Evolutionary conservation across 2,113 vertebrate genomes (phyloP).

Genomic region (Acrocephalus arundinaceus): DNA sequence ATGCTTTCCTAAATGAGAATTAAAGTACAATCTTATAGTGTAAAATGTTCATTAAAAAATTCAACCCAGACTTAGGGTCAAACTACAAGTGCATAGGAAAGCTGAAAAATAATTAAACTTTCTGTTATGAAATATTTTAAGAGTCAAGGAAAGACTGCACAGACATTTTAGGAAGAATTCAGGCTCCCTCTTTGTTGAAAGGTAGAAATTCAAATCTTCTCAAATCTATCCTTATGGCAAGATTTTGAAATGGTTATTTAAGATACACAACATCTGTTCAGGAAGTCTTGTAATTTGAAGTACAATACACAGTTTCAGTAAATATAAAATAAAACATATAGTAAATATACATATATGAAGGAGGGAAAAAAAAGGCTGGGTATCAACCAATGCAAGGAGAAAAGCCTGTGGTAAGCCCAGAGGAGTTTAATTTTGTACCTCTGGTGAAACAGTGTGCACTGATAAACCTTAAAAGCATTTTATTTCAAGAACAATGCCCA

Average conservation of each 20-base stretch:
- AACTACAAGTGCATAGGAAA: neutral
- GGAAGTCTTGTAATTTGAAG: neutral
- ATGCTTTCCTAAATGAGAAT: neutral
- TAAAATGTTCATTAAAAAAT: neutral
- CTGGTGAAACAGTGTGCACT: fast-evolving
- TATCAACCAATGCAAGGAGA: neutral
- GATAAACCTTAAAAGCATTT: neutral
- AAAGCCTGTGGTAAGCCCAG: neutral
- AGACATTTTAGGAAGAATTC: neutral
- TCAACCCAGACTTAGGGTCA: fast-evolving
- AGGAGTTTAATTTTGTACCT: neutral
- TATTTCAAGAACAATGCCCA: neutral
- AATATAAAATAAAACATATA: neutral
- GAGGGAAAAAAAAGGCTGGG: neutral
- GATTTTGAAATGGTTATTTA: constrained; percentile 16
- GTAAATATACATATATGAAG: neutral
- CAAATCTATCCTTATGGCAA: neutral
- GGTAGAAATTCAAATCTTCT: neutral
- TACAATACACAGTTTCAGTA: neutral
- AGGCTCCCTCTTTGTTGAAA: neutral
- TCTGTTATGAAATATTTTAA: neutral
- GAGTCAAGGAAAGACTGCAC: neutral
- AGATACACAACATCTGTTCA: neutral
- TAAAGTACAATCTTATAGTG: neutral
- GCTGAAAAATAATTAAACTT: neutral